These are phyloP conservation scores for Bombyx mandarina DNA, from an alignment of 1,140 invertebrate species.

Conservation along the genomic window DNA sequence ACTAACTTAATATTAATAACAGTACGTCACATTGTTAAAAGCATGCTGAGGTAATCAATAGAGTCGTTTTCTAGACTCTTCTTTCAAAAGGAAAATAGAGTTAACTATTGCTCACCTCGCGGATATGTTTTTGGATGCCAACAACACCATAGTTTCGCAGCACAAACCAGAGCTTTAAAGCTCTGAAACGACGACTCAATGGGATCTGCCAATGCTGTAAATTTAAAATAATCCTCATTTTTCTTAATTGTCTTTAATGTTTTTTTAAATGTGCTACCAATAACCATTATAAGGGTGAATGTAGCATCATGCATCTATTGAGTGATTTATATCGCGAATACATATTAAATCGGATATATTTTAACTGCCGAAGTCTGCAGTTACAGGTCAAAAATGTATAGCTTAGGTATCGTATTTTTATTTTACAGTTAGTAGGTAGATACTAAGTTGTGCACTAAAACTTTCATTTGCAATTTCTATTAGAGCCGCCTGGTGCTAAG, in stretches of 20 bases:
- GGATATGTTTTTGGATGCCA: slow-evolving; percentile 92
- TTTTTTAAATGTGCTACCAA: background rate
- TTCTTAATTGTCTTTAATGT: background rate
- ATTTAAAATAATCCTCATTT: background rate
- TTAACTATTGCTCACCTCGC: slow-evolving; percentile 74
- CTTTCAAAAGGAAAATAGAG: background rate
- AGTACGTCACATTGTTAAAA: background rate
- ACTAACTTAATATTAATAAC: too few relatives aligned
- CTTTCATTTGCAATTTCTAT: too few relatives aligned
- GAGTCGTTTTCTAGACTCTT: background rate
- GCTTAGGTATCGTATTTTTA: too few relatives aligned
- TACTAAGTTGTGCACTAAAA: too few relatives aligned
- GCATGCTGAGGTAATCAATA: background rate
- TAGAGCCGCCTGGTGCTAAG: too few relatives aligned
- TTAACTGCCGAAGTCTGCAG: too few relatives aligned
- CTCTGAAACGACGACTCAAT: slow-evolving; percentile 94
- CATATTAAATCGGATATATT: too few relatives aligned
- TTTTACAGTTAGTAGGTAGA: too few relatives aligned
- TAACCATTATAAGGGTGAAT: too few relatives aligned
- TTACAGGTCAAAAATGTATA: too few relatives aligned
- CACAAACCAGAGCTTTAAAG: slow-evolving; percentile 98
- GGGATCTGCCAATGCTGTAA: slow-evolving; percentile 98
- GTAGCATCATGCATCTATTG: too few relatives aligned
- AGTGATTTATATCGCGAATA: too few relatives aligned
- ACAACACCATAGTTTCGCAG: slow-evolving; percentile 90